phyloP scores from a whole-genome alignment of 2,888 invertebrate species.

The Sphaeridia pumilis region DNA sequence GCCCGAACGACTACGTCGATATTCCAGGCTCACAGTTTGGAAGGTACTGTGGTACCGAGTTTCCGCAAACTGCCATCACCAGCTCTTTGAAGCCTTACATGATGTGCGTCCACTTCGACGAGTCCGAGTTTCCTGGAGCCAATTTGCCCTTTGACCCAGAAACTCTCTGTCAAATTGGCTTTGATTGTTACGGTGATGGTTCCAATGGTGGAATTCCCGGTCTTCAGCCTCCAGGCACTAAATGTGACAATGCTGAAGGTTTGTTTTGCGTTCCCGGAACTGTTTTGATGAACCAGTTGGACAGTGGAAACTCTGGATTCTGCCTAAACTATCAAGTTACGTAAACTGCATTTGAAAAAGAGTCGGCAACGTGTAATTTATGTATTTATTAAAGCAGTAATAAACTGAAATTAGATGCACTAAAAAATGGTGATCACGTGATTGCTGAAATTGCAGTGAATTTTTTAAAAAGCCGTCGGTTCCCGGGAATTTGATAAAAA shows the following conservation, averaged over 20 bases:
- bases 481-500: too few relatives aligned
- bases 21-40: constrained; percentile 6
- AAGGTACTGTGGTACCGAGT: constrained; percentile 3
- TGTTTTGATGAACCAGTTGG: background rate
- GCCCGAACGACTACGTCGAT: constrained; percentile 7
- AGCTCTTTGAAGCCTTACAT: background rate
- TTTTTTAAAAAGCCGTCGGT: too few relatives aligned
- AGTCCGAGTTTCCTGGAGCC: background rate
- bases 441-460: too few relatives aligned
- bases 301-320: background rate
- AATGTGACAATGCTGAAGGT: background rate
- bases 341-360: constrained; percentile 7
- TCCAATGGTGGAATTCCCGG: background rate
- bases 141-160: background rate
- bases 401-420: too few relatives aligned
- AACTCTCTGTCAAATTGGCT: background rate
- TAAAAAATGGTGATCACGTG: too few relatives aligned
- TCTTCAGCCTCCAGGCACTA: background rate
- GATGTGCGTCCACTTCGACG: constrained; percentile 1
- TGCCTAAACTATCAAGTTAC: constrained; percentile 1
- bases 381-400: too few relatives aligned
- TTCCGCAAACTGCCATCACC: background rate
- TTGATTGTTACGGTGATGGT: background rate
- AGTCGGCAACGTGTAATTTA: too few relatives aligned
- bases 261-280: background rate